Base-by-base conservation (phyloP, 2,797 vertebrate genomes). In the Vireo griseus region DNA sequence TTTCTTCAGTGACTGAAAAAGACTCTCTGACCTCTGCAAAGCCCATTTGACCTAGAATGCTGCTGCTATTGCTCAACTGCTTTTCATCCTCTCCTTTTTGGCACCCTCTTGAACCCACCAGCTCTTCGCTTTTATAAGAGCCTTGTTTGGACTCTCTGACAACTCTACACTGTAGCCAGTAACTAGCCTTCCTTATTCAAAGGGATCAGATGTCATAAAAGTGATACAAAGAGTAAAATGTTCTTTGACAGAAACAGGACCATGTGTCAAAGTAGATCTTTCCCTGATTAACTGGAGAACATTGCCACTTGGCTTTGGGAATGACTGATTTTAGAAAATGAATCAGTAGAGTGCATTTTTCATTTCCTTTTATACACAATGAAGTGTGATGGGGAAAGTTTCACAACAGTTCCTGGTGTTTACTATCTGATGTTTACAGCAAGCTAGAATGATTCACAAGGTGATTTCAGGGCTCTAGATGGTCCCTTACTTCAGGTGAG, bases 71-170 rank as follows among this genome's bases (percentile, higher is more conserved):
- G 75, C 82, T 75, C 61, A 72, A 82, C 16, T 59, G 54, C 66
- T 92, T 97, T 95, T 95, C 45, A 86, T 37, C 15, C 35, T 93
- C 59, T 86, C 42, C 35, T 67, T 89, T 74, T 35, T 89, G 50
- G 71, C 63, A 93, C 31, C 20, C 51, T 69, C 48, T 63, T 50
- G 52, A 94, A 85, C 57, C 48, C 63, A 19, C 57, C 29, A 71
- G 55, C 33, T 86, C 45, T 42, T 57, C 65, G 50, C 35, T 93
- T 92, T 84, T 71, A 71, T 66, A 68, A 85, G 87, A 79, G 50
- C 44, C 57, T 71, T 71, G 54, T 57, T 65, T 93, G 11, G 44
- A 76, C 9, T 24, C 37, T 66, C n/a, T 83, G 68, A 88, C 10
- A 31, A 79, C 11, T 28, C 67, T 16, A 50, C 29, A 67, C 24